A percentile compares a stretch with the other conserved stretches of the same genome.
Conservation (phyloP, 2,888 invertebrate species). For the Microplitis deprimator region DNA sequence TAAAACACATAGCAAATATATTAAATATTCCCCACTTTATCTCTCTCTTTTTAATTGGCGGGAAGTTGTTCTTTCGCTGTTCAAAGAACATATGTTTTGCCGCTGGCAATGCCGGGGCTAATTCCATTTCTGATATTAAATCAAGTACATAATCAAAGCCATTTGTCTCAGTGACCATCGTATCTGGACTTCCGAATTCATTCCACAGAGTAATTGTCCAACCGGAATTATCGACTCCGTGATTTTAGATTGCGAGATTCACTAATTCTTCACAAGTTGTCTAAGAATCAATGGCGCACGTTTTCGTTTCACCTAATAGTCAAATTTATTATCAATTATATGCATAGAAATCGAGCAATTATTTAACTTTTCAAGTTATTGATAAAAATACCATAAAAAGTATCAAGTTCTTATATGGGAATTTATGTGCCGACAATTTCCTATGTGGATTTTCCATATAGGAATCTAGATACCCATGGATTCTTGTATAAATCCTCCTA, state of each 20-base stretch:
- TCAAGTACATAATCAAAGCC: constrained; percentile 95
- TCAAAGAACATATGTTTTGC: constrained; percentile 71
- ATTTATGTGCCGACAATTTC: too few relatives aligned
- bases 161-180: constrained; percentile 81
- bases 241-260: constrained; percentile 76
- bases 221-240: constrained; percentile 71
- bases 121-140: constrained; percentile 91
- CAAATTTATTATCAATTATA: too few relatives aligned
- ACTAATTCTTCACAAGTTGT: constrained; percentile 90
- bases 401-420: too few relatives aligned
- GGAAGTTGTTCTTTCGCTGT: constrained; percentile 68
- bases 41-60: constrained; percentile 68
- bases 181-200: too few relatives aligned
- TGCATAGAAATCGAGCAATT: too few relatives aligned
- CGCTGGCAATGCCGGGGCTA: constrained; percentile 88
- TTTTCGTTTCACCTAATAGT: constrained; percentile 74
- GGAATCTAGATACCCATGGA: too few relatives aligned
- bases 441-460: too few relatives aligned
- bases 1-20: constrained; percentile 35
- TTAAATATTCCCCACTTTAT: constrained; percentile 55
- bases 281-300: constrained; percentile 93
- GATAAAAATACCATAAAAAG: too few relatives aligned
- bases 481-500: too few relatives aligned
- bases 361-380: too few relatives aligned
- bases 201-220: constrained; percentile 76